Evolutionary conservation across 2,888 invertebrate species (phyloP), one percentile per base, ranked within the genome.

Genomic region (Drosophila eohydei): DNA sequence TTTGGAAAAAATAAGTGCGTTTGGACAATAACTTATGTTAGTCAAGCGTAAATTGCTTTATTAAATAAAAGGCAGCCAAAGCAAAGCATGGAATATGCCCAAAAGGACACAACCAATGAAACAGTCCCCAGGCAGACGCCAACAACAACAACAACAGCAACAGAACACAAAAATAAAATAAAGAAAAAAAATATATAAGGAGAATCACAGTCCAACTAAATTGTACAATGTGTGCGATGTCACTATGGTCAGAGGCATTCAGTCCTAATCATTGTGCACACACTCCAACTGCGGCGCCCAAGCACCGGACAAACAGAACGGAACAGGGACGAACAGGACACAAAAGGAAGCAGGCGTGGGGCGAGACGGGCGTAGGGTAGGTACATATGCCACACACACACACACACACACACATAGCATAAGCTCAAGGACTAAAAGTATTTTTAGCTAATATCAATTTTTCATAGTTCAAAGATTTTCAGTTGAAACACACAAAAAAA

Each of bases 381-480:
- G 48, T 48, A 62, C 81, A 81, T 70, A 79, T 70, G 60, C 71
- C 63, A 54, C 48, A 32, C 48, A 9, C 32, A 32, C 16, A 72
- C 16, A 41, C 11, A 64, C 14, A 41, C 14, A 51, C 36, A 28
- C 55, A 56, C 46, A 51, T 46, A 55, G 28, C n/a, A 34, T 77
- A 70, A 80, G 79, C 71, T 71, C 64, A 78, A 83, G 85, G 81
- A 86, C 86, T 78, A 68, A 86, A 87, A 86, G 89, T 83, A 89
- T 88, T 86, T 88, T 86, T 83, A 88, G 87, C 90, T 86, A 89
- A 88, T 88, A 88, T 89, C 88, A 88, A 88, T 88, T 88, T 88
- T 88, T 88, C 90, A 88, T 88, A 90, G 90, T 90, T 88, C 90
- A 88, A 87, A 90, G 90, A 89, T 90, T 88, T 87, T 82, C 63